Conservation (phyloP, 1,140 invertebrate genomes). For the Camponotus vicinus region DNA sequence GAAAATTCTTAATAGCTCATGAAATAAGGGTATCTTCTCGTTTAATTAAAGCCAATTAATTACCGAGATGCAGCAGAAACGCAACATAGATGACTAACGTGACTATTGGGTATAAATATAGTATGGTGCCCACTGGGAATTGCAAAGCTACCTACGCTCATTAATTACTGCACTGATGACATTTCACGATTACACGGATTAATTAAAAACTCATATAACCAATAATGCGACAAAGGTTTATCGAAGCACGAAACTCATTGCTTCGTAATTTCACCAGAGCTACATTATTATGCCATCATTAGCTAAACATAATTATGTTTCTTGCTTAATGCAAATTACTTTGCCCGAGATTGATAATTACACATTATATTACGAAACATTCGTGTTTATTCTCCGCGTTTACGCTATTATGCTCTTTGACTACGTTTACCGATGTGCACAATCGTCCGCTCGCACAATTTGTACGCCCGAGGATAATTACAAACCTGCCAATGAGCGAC, state of each 20-base stretch:
- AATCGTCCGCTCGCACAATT: conserved; percentile 57
- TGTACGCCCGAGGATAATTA: conserved; percentile 56
- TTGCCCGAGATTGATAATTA: conserved; percentile 61
- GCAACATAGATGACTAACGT: conserved; percentile 53
- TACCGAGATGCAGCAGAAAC: conserved; percentile 12
- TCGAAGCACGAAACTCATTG: conserved; percentile 57
- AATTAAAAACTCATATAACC: conserved; percentile 66
- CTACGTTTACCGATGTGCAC: conserved; percentile 58
- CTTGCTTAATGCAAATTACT: conserved; percentile 63
- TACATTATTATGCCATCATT: conserved; percentile 60
- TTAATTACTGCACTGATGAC: conserved; percentile 63
- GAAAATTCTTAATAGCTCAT: conserved; percentile 17
- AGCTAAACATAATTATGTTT: conserved; percentile 63
- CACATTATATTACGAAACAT: conserved; percentile 60
- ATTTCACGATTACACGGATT: conserved; percentile 46
- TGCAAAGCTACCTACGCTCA: conserved; percentile 50
- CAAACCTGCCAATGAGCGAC: conserved; percentile 50
- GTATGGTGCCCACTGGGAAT: conserved; percentile 38
- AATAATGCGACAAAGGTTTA: conserved; percentile 59
- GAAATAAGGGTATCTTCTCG: conserved; percentile 34
- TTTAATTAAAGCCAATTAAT: conserved; percentile 64
- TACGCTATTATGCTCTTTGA: conserved; percentile 59
- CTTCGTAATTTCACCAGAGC: conserved; percentile 54
- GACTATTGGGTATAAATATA: conserved; percentile 63
- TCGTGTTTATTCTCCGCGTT: conserved; percentile 59